Evolutionary conservation across 2,797 vertebrate genomes (phyloP).

Genomic region (Glossophaga mutica): DNA sequence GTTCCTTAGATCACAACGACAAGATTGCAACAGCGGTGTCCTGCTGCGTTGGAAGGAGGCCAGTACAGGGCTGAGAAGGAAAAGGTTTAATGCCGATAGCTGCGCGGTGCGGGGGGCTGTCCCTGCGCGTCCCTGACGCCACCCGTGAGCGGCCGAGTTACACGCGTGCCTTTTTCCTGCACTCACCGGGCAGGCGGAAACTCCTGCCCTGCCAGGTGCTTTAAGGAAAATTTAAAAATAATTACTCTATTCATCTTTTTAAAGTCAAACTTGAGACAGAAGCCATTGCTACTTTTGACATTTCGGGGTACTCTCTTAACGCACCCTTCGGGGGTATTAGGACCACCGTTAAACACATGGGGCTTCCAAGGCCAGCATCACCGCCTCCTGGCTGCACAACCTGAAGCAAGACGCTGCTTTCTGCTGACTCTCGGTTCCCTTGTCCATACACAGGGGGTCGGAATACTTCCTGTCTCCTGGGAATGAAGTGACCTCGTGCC

Average conservation of each 20-base stretch:
- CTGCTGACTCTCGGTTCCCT: background rate
- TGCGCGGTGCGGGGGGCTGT: fast-evolving
- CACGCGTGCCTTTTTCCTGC: fast-evolving
- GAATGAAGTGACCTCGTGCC: background rate
- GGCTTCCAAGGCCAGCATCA: background rate
- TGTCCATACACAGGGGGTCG: background rate
- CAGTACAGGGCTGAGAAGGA: background rate
- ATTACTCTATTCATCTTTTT: background rate
- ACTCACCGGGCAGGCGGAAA: fast-evolving
- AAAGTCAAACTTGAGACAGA: background rate
- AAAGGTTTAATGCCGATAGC: fast-evolving
- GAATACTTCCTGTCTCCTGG: background rate
- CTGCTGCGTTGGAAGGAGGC: background rate
- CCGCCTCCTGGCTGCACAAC: background rate
- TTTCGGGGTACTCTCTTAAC: background rate
- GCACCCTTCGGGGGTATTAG: fast-evolving
- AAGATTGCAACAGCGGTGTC: background rate
- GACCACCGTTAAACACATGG: background rate
- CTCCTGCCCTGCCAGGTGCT: background rate
- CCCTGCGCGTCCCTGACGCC: background rate
- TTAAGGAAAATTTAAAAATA: background rate
- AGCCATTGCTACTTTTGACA: background rate
- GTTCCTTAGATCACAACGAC: background rate
- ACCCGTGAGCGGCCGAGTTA: fast-evolving
- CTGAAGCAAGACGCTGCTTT: no score